A percentile compares a stretch with the other conserved stretches of the same genome.
Evolutionary conservation across 1,140 invertebrate species (phyloP).

Genomic region (Monochamus saltuarius): DNA sequence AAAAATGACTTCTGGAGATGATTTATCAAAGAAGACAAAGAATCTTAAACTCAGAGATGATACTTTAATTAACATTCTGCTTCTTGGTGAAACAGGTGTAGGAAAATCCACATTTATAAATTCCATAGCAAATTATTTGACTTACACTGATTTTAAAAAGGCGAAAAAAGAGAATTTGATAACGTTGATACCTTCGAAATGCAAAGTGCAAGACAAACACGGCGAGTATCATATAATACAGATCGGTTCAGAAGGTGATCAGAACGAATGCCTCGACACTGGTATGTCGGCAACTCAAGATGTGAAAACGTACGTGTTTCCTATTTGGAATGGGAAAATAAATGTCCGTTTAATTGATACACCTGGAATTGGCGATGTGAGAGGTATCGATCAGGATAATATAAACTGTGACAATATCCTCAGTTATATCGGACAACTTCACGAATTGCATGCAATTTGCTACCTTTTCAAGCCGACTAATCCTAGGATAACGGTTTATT

Average conservation of each 20-base stretch:
- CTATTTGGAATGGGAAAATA: slow-evolving; percentile 27
- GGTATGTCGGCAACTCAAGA: slow-evolving; percentile 45
- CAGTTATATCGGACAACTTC: slow-evolving; percentile 33
- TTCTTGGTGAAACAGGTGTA: slow-evolving; percentile 45
- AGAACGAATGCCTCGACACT: slow-evolving; percentile 34
- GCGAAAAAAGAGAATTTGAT: slow-evolving; percentile 33
- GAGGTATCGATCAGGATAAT: slow-evolving; percentile 39
- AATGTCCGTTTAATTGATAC: slow-evolving; percentile 42
- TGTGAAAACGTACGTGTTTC: slow-evolving; percentile 43
- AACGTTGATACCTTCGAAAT: slow-evolving; percentile 39
- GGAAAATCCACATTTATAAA: slow-evolving; percentile 51
- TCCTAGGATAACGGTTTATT: slow-evolving; percentile 28
- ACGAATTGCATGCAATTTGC: slow-evolving; percentile 39
- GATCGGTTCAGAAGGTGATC: slow-evolving; percentile 36
- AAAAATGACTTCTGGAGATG: slow-evolving; percentile 9
- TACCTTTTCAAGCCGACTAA: slow-evolving; percentile 38
- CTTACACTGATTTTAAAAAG: slow-evolving; percentile 33
- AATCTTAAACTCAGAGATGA: slow-evolving; percentile 21
- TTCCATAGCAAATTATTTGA: slow-evolving; percentile 45
- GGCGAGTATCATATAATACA: slow-evolving; percentile 21
- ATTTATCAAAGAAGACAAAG: slow-evolving; percentile 12
- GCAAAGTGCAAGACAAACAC: slow-evolving; percentile 37
- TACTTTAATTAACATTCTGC: slow-evolving; percentile 43
- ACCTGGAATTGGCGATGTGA: slow-evolving; percentile 42
- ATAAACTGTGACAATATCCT: slow-evolving; percentile 41